These are phyloP conservation scores for Crocidura indochinensis DNA, from an alignment of 2,797 vertebrate genomes.

Conservation along the genomic window DNA sequence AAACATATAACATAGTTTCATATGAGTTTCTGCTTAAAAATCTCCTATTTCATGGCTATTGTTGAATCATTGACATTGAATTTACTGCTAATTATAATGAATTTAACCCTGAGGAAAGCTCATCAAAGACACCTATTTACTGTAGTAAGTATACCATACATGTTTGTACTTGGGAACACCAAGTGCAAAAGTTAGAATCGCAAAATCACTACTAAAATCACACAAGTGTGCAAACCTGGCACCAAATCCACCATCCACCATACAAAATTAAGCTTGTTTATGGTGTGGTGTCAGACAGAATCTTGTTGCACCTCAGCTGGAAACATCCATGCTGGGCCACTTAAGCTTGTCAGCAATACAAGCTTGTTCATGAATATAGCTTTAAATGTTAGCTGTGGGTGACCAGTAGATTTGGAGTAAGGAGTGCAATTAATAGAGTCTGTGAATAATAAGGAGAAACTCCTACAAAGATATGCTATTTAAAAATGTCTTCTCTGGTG, in stretches of 20 bases:
- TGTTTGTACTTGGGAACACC: rapidly evolving
- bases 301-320: rapidly evolving
- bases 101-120: rapidly evolving
- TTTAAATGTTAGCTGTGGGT: rapidly evolving
- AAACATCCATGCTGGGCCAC: background rate
- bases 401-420: rapidly evolving
- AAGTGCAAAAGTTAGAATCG: rapidly evolving
- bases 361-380: rapidly evolving
- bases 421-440: rapidly evolving
- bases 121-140: background rate
- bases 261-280: rapidly evolving
- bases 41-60: rapidly evolving
- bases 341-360: rapidly evolving
- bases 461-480: rapidly evolving
- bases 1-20: rapidly evolving
- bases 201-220: rapidly evolving
- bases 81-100: rapidly evolving
- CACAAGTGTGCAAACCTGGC: rapidly evolving
- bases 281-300: rapidly evolving
- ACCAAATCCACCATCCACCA: rapidly evolving
- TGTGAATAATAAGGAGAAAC: rapidly evolving
- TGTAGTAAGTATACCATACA: rapidly evolving
- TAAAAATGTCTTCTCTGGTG: background rate
- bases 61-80: background rate
- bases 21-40: background rate